Evolutionary conservation across 2,888 invertebrate genomes (phyloP).

Genomic region (Polyploca ridens): DNA sequence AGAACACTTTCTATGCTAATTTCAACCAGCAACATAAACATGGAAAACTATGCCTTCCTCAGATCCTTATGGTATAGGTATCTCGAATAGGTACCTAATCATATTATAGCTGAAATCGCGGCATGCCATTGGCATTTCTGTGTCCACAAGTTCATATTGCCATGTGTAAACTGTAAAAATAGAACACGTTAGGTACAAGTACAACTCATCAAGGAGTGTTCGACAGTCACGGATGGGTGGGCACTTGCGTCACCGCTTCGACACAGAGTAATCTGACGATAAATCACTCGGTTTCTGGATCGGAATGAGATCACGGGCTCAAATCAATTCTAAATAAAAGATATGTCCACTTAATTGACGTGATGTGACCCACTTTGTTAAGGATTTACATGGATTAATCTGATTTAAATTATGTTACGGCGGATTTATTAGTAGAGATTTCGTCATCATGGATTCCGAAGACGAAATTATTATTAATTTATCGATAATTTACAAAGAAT

Average conservation of each 20-base stretch:
- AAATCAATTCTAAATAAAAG: constrained; percentile 64
- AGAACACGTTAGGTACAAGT: constrained; percentile 63
- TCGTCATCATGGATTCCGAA: constrained; percentile 18
- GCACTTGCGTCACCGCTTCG: constrained; percentile 77
- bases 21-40: neutral
- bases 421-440: constrained; percentile 34
- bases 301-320: constrained; percentile 79
- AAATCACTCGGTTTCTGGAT: constrained; percentile 72
- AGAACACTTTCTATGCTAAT: neutral
- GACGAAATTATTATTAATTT: neutral
- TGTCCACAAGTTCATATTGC: constrained; percentile 51
- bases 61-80: neutral
- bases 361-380: constrained; percentile 37
- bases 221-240: constrained; percentile 72
- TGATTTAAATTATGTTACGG: constrained; percentile 32
- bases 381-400: constrained; percentile 38
- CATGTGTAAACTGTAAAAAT: constrained; percentile 62
- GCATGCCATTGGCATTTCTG: constrained; percentile 46
- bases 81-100: neutral
- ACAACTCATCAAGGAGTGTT: constrained; percentile 74
- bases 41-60: neutral
- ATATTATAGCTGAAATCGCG: constrained; percentile 10
- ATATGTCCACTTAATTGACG: constrained; percentile 57
- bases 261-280: constrained; percentile 68
- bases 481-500: neutral